These are phyloP conservation scores for Ctenopoma multispine DNA, from an alignment of 2,797 vertebrate species.

Conservation along the genomic window DNA sequence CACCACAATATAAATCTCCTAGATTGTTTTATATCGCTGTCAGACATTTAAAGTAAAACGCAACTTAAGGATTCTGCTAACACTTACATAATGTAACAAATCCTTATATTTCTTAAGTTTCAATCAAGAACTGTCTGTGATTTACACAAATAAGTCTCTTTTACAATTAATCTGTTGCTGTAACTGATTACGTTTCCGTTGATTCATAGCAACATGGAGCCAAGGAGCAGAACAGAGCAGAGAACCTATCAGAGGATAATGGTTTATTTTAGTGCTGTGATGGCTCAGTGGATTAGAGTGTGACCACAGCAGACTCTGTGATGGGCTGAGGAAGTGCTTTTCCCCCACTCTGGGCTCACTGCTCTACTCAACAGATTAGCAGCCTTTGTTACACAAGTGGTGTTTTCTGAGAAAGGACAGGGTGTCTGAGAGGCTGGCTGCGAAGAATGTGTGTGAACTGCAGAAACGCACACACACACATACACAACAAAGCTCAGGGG, in stretches of 20 bases:
- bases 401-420: constrained; percentile 72
- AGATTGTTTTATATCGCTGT: too few species aligned
- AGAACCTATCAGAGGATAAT: constrained; percentile 55
- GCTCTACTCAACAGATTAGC: constrained; percentile 79
- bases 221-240: constrained; percentile 22
- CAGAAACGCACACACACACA: constrained; percentile 8
- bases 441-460: constrained; percentile 36
- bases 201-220: constrained; percentile 12
- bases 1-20: too few species aligned
- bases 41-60: not conserved
- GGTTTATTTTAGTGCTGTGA: constrained; percentile 74
- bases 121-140: not conserved
- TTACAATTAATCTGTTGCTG: constrained; percentile 13
- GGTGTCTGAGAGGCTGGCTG: constrained; percentile 69
- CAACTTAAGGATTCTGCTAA: too few species aligned
- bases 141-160: constrained; percentile 1
- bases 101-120: not conserved
- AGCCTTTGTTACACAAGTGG: constrained; percentile 77
- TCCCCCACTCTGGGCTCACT: constrained; percentile 57
- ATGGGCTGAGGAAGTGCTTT: constrained; percentile 68
- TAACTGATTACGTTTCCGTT: constrained; percentile 22
- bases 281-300: constrained; percentile 76
- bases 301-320: constrained; percentile 67
- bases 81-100: not conserved
- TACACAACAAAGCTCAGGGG: constrained; percentile 46